These are phyloP conservation scores for Tragelaphus eurycerus DNA, from an alignment of 2,797 vertebrate genomes.

Conservation along the genomic window DNA sequence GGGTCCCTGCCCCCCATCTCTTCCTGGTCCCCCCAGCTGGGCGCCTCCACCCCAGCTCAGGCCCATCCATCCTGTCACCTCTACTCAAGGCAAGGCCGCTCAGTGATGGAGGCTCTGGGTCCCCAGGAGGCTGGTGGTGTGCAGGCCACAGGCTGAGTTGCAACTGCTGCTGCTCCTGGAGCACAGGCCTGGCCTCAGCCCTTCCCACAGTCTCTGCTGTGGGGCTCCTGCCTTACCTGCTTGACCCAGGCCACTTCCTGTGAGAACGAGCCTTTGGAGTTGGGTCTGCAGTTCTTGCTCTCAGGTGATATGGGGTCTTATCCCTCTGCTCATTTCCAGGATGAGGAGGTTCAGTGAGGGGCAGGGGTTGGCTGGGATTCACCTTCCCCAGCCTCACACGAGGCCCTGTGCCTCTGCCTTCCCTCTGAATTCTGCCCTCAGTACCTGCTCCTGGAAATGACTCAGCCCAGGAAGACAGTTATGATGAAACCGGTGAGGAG, in stretches of 20 bases:
- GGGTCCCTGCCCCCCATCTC: no score
- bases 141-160: no score
- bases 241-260: background rate
- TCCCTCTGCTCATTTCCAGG: fast-evolving
- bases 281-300: no score
- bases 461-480: fast-evolving
- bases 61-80: no score
- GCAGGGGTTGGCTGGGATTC: fast-evolving
- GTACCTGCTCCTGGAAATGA: background rate
- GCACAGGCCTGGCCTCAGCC: no score
- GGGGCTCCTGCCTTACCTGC: background rate
- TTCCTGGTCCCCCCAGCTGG: background rate
- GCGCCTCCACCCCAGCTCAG: background rate
- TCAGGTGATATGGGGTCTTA: fast-evolving
- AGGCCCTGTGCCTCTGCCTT: fast-evolving
- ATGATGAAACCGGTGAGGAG: fast-evolving
- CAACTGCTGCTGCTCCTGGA: fast-evolving
- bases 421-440: background rate
- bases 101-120: no score
- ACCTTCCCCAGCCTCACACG: fast-evolving
- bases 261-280: fast-evolving
- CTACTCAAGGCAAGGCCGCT: background rate
- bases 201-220: background rate
- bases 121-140: fast-evolving
- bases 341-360: background rate